Evolutionary conservation across 92 coral and sea anemone genomes (phyloP), one percentile per base, ranked within the genome.

Genomic region (Virgularia gustaviana): DNA sequence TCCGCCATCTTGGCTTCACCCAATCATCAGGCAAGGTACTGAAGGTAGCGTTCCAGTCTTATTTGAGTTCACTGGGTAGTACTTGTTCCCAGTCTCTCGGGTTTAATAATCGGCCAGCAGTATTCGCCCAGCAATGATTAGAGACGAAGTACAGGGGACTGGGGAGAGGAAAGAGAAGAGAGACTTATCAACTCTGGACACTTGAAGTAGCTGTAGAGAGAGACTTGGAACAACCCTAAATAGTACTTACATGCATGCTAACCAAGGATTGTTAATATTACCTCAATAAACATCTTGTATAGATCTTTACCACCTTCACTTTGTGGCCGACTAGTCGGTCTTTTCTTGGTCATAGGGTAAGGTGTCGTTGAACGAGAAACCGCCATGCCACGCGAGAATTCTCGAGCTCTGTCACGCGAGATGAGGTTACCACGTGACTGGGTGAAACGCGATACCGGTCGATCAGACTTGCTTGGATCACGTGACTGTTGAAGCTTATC

Each of bases 341-440:
- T 64, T 66, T 86, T 86, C 38, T 85, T 89, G 33, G 91, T 83
- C 32, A 88, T 56, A 6, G 96, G 99, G 59, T 89, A 60, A 36
- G 96, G 67, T 29, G 99, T 94, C 31, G 90, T 86, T 47, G 90
- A 79, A 63, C 99, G 88, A 57, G 99, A 84, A 63, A 88, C 88
- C 27, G 99, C 96, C 87, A 81, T 84, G 52, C 88, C 88, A 45
- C 97, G 91, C 36, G 97, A 86, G 29, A 85, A 59, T 56, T 89
- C 94, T 35, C 99, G 85, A 33, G 96, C 85, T 74, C 71, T 78
- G 7, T 81, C 95, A 44, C 95, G 89, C 25, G 96, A 77, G 67
- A 89, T 49, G 18, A 89, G 72, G 13, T 82, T 88, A 6, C 99
- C 94, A 36, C 90, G 89, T 75, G 96, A 81, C 87, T 94, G 96